These are phyloP conservation scores for Bos indicus DNA, from an alignment of 2,113 vertebrate genomes.

Conservation along the genomic window DNA sequence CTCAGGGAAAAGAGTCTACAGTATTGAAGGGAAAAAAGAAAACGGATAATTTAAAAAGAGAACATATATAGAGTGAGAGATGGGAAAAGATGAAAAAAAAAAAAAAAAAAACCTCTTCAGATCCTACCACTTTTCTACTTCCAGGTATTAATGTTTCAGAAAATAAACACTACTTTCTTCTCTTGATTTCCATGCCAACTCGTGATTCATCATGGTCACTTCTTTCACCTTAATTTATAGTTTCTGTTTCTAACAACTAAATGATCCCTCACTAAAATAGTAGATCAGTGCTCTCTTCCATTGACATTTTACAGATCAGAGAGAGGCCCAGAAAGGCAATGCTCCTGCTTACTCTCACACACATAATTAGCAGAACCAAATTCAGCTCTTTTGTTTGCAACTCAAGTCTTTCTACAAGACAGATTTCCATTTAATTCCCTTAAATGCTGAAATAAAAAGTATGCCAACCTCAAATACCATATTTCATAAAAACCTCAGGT, in stretches of 20 bases:
- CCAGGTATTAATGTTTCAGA: neutral
- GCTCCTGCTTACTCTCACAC: neutral
- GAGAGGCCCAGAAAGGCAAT: neutral
- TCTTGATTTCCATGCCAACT: neutral
- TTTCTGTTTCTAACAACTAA: neutral
- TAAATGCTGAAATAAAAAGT: neutral
- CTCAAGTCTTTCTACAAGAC: neutral
- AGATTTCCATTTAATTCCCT: neutral
- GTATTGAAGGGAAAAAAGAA: neutral
- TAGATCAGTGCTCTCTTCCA: neutral
- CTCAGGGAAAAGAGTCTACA: neutral
- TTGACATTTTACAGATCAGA: neutral
- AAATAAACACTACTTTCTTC: neutral
- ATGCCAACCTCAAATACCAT: neutral
- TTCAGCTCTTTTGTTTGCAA: constrained; percentile 40
- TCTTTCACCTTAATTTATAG: neutral
- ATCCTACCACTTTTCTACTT: neutral
- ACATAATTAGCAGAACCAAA: neutral
- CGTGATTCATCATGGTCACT: neutral
- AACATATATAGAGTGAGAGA: neutral
- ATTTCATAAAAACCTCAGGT: neutral
- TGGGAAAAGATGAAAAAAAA: neutral
- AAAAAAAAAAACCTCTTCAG: neutral
- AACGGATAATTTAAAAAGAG: neutral
- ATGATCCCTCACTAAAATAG: neutral